Evolutionary conservation across 2,797 vertebrate genomes (phyloP).

Genomic region (Benthosema pterotum): DNA sequence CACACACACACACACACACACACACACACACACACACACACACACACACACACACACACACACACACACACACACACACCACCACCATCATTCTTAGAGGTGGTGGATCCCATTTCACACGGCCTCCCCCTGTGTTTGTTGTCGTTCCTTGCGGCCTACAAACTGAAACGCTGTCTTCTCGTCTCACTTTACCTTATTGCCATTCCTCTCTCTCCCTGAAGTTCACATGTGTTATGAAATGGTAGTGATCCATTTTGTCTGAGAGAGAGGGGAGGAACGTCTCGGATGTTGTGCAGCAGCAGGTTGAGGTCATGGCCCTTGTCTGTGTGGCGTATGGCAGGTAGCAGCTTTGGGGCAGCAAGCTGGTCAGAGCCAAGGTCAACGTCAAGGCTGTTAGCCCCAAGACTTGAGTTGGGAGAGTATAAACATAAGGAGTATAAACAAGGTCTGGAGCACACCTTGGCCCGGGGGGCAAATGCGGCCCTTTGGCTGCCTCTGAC

Average conservation of each 20-base stretch:
- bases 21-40: not conserved
- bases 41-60: not conserved
- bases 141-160: constrained; percentile 58
- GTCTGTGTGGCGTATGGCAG: constrained; percentile 47
- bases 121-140: constrained; percentile 59
- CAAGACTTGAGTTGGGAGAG: too few relatives aligned
- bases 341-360: constrained; percentile 8
- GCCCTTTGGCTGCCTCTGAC: too few relatives aligned
- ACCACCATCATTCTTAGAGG: constrained; percentile 9
- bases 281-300: not conserved
- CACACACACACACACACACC: not conserved
- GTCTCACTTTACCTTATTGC: constrained; percentile 22
- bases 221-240: constrained; percentile 5
- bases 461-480: too few relatives aligned
- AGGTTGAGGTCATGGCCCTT: constrained; percentile 51
- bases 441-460: too few relatives aligned
- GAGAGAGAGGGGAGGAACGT: constrained; percentile 51
- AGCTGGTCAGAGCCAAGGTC: constrained; percentile 55
- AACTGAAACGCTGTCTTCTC: constrained; percentile 52
- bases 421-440: too few relatives aligned
- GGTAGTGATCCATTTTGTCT: constrained; percentile 42
- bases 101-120: constrained; percentile 57
- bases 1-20: not conserved
- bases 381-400: constrained; percentile 32
- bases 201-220: constrained; percentile 18